Conservation (phyloP, 2,113 vertebrate species). For the Rhombomys opimus region DNA sequence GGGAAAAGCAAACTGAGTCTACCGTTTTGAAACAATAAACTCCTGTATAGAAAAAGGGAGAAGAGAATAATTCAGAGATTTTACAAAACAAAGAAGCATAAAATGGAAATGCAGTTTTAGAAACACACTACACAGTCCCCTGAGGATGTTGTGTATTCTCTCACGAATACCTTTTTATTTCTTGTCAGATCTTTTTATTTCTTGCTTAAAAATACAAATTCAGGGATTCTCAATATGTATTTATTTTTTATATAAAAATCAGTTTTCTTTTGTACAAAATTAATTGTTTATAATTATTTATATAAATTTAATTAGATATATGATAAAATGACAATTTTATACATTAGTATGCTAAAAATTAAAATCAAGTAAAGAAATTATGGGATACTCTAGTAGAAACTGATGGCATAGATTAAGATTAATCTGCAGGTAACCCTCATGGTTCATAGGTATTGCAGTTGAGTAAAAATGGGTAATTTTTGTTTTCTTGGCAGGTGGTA, state of each 20-base stretch:
- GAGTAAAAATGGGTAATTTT: not conserved
- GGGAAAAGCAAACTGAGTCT: not conserved
- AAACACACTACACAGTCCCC: not conserved
- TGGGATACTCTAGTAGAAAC: not conserved
- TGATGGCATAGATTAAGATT: not conserved
- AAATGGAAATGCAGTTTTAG: not conserved
- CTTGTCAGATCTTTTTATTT: not conserved
- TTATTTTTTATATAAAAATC: not conserved
- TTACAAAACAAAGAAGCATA: not conserved
- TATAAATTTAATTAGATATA: not conserved
- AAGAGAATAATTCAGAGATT: not conserved
- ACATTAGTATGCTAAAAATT: not conserved
- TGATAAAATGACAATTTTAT: not conserved
- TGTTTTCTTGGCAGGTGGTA: fast-evolving
- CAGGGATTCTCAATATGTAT: not conserved
- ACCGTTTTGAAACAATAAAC: not conserved
- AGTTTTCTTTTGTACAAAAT: not conserved
- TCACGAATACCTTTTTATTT: not conserved
- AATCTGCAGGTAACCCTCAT: not conserved
- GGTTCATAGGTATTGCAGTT: not conserved
- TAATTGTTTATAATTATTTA: not conserved
- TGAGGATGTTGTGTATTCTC: not conserved
- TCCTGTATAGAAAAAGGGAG: not conserved
- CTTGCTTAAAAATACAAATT: not conserved
- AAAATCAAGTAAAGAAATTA: not conserved